phyloP scores from a whole-genome alignment of 2,113 vertebrate species.

The Corynorhinus townsendii region DNA sequence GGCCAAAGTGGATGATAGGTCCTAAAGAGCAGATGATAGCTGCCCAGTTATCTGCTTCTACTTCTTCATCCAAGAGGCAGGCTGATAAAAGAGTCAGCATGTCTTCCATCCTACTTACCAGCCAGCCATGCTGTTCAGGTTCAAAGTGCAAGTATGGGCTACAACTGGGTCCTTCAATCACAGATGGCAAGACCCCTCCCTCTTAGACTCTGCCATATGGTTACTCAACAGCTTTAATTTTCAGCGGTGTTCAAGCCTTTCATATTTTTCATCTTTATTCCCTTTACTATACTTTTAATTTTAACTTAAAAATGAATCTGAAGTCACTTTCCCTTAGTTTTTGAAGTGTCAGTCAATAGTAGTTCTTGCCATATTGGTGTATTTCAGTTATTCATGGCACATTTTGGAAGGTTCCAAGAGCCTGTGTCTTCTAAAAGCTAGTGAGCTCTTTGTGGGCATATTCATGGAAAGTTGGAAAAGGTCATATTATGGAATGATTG shows the following conservation, averaged over 20 bases:
- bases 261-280: neutral
- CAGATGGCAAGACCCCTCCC: neutral
- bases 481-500: neutral
- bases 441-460: neutral
- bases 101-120: neutral
- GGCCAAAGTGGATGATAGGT: neutral
- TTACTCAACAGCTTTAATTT: neutral
- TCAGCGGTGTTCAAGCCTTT: neutral
- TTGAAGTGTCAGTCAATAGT: neutral
- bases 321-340: neutral
- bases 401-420: neutral
- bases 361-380: neutral
- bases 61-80: neutral
- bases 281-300: conserved; percentile 1
- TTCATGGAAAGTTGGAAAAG: neutral
- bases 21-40: neutral
- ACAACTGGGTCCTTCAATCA: neutral
- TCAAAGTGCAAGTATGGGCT: neutral
- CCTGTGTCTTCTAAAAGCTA: neutral
- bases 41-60: neutral
- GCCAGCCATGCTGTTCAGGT: neutral
- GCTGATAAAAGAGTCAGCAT: neutral
- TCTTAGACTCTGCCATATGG: neutral
- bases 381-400: neutral
- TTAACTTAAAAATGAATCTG: neutral